Evolutionary conservation across 2,888 invertebrate species (phyloP), one percentile per base, ranked within the genome.

Genomic region (Sericinus montela): DNA sequence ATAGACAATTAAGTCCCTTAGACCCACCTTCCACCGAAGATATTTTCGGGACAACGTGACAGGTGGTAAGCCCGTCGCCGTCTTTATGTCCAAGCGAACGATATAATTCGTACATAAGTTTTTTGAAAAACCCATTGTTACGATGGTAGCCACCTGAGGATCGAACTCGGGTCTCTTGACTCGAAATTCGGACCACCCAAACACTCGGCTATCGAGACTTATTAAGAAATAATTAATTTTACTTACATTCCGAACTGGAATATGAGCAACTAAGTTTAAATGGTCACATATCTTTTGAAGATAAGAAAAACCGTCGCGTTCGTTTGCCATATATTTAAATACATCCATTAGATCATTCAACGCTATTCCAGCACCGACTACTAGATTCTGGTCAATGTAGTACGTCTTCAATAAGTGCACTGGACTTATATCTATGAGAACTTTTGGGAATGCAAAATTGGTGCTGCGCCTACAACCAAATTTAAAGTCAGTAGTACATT

Each of bases 201-300:
- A n/a, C n/a, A n/a, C n/a, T n/a, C n/a, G n/a, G n/a, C n/a, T n/a
- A n/a, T n/a, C n/a, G n/a, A n/a, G n/a, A n/a, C n/a, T n/a, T n/a
- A n/a, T n/a, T n/a, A n/a, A n/a, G n/a, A n/a, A 23, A 19, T 5
- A 19, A 19, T 2, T 19, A 3, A 19, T 45, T 30, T 6, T 19
- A 54, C 62, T 60, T 54, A 64, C 63, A 49, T 64, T 64, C 48
- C 93, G 80, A 2, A 94, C 91, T 8, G 92, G 90, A 25, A 91
- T 86, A 67, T 91, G 91, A 1, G 93, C 94, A 8, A 94, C 90
- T 45, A 92, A 67, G 62, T 91, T 89, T 45, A 93, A 74, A 62
- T 94, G 93, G 37, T 90, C 75, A 4, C 84, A 89, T 49, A 93
- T 66, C 39, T 83, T 79, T 7, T 70, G 69, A 48, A 92, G 72